Conservation (phyloP, 2,888 invertebrate species). For the Cheiracanthium punctorium region DNA sequence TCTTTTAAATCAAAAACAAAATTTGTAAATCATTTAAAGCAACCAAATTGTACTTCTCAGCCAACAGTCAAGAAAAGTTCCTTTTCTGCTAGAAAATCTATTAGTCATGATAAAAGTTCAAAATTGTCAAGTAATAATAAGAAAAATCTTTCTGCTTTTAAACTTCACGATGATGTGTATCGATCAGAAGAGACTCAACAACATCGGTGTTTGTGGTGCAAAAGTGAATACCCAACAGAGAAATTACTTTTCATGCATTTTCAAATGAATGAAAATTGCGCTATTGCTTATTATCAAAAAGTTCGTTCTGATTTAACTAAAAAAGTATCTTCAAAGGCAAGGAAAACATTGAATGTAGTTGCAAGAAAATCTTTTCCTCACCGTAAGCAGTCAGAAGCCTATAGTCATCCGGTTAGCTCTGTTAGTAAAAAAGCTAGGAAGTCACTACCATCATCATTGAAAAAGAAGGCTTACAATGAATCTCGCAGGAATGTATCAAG, state of each 20-base stretch:
- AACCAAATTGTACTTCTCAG: conserved; percentile 18
- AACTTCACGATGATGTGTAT: background rate
- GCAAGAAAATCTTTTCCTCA: conserved; percentile 50
- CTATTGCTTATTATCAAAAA: conserved; percentile 18
- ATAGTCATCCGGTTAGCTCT: background rate
- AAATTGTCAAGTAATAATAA: background rate
- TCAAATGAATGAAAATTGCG: conserved; percentile 36
- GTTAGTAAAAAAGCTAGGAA: conserved; percentile 30
- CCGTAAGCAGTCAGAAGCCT: background rate
- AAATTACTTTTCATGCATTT: conserved; percentile 31
- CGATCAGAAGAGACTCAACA: background rate
- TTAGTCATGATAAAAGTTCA: background rate
- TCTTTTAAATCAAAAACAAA: conserved; percentile 18
- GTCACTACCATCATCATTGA: background rate
- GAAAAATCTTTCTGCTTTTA: background rate
- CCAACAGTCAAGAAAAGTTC: background rate
- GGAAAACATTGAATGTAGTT: conserved; percentile 24
- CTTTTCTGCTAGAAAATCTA: conserved; percentile 48
- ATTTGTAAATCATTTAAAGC: conserved; percentile 26
- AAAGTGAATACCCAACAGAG: conserved; percentile 28
- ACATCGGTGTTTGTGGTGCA: conserved; percentile 25
- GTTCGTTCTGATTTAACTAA: background rate
- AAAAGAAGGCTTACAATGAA: background rate
- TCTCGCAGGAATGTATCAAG: background rate
- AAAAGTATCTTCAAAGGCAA: conserved; percentile 28